Conservation (phyloP, 1,140 invertebrate species). For the Nasonia longicornis region DNA sequence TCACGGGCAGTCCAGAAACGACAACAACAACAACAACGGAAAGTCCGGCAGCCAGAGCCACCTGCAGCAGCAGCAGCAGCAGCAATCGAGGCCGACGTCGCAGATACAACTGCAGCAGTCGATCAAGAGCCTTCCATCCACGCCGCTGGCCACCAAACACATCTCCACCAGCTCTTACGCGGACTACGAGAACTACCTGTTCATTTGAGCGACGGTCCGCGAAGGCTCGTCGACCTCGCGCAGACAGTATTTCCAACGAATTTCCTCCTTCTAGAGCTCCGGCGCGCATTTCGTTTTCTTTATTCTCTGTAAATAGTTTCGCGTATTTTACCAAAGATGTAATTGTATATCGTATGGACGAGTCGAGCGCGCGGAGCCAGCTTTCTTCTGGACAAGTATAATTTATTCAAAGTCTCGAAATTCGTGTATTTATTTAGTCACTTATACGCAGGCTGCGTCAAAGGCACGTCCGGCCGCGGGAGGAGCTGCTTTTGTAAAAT, state of each 20-base stretch:
- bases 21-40: conserved; percentile 48
- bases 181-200: conserved; percentile 75
- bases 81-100: conserved; percentile 54
- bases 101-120: conserved; percentile 57
- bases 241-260: background rate
- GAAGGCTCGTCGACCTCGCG: background rate
- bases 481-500: conserved; percentile 32
- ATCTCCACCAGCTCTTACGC: conserved; percentile 66
- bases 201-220: conserved; percentile 64
- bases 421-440: background rate
- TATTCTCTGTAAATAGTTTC: background rate
- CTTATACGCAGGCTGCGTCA: background rate
- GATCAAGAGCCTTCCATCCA: conserved; percentile 65
- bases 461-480: background rate
- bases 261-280: background rate
- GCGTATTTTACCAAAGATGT: background rate
- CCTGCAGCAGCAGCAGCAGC: conserved; percentile 42
- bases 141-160: conserved; percentile 64
- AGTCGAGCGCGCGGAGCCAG: background rate
- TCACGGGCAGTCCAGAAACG: background rate
- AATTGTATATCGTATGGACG: background rate
- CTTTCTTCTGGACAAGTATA: background rate
- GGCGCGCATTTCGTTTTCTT: background rate
- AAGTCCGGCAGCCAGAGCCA: conserved; percentile 47
- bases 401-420: background rate